A percentile compares a stretch with the other conserved stretches of the same genome.
phyloP scores from a whole-genome alignment of 2,888 invertebrate genomes.

The Seira sanloemensis region DNA sequence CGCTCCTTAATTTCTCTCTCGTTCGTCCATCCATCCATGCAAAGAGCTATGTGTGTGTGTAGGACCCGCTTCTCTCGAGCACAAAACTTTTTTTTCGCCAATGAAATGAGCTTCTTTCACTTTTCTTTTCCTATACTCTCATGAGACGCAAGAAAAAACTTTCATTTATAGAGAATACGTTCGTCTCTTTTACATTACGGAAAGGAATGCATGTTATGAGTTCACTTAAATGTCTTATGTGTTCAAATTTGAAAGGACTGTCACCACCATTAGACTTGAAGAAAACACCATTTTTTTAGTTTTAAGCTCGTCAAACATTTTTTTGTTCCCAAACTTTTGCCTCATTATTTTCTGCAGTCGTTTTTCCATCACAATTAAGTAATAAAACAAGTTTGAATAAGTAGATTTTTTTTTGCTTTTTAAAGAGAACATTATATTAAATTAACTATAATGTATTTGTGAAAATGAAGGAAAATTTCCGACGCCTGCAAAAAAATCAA shows the following conservation, averaged over 20 bases:
- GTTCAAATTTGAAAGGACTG: not conserved
- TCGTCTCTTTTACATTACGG: not conserved
- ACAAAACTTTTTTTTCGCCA: not conserved
- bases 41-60: not conserved
- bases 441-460: too few relatives aligned
- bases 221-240: not conserved
- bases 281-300: not conserved
- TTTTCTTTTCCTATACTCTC: not conserved
- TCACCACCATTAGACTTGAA: constrained; percentile 16
- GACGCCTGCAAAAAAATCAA: too few relatives aligned
- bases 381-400: too few relatives aligned
- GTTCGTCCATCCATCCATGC: not conserved
- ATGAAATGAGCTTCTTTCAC: constrained; percentile 31
- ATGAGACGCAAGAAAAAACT: constrained; percentile 2
- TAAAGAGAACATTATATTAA: too few relatives aligned
- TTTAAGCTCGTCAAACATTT: not conserved
- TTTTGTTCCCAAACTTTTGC: too few relatives aligned
- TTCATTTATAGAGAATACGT: too few relatives aligned
- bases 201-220: not conserved
- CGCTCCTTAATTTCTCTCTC: constrained; percentile 13
- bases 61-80: not conserved
- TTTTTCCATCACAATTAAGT: too few relatives aligned
- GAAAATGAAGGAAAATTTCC: not conserved
- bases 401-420: too few relatives aligned
- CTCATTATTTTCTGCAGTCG: too few relatives aligned